phyloP scores from a whole-genome alignment of 2,888 invertebrate genomes.

The Chloroclysta siterata region DNA sequence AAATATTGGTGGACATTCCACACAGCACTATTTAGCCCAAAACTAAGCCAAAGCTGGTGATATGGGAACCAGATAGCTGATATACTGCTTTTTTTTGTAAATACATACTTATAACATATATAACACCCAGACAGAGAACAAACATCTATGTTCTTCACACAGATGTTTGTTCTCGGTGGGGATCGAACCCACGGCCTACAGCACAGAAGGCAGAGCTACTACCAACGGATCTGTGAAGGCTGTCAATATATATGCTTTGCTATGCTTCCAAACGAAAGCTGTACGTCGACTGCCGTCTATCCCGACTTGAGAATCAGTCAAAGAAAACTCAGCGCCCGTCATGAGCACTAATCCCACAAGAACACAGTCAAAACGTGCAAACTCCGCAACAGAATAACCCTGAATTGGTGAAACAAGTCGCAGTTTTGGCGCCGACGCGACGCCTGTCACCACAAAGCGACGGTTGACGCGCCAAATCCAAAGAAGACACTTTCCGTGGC shows the following conservation, averaged over 20 bases:
- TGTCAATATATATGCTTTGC: neutral
- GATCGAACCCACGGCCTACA: too few relatives aligned
- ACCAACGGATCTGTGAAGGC: too few relatives aligned
- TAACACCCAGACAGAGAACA: too few relatives aligned
- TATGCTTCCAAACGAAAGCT: neutral
- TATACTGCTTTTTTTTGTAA: too few relatives aligned
- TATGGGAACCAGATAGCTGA: too few relatives aligned
- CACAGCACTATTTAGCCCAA: too few relatives aligned
- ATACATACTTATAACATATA: too few relatives aligned
- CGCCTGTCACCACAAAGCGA: constrained; percentile 40
- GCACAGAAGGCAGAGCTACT: too few relatives aligned
- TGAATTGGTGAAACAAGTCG: constrained; percentile 36
- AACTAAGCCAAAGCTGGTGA: too few relatives aligned
- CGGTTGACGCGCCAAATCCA: constrained; percentile 55
- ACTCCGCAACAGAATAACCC: constrained; percentile 25
- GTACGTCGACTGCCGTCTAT: neutral
- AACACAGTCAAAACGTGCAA: constrained; percentile 26
- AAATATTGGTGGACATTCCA: too few relatives aligned
- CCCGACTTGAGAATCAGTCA: constrained; percentile 14
- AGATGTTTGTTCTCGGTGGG: too few relatives aligned
- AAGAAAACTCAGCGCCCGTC: constrained; percentile 8
- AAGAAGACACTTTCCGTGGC: constrained; percentile 74
- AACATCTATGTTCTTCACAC: too few relatives aligned
- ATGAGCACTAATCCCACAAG: constrained; percentile 22
- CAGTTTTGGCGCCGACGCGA: constrained; percentile 38